A percentile compares a stretch with the other conserved stretches of the same genome.
These are phyloP conservation scores for Pocota personata DNA, from an alignment of 2,888 invertebrate genomes.

Conservation along the genomic window DNA sequence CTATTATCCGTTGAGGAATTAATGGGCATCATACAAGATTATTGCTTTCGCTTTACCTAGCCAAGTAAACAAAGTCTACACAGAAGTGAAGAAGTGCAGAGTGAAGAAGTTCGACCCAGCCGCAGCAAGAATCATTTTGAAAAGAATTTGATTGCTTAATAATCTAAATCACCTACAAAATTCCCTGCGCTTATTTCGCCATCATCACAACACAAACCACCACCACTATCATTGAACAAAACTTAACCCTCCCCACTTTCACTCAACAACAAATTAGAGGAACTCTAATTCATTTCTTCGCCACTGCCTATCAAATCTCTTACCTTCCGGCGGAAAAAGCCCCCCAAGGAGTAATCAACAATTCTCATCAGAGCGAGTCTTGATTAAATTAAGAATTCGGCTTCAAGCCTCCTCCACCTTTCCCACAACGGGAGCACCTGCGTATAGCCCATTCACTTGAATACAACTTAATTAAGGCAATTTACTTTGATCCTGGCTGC, in stretches of 20 bases:
- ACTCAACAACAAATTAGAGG: slow-evolving; percentile 44
- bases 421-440: slow-evolving; percentile 48
- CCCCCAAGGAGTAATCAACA: slow-evolving; percentile 66
- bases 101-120: too few relatives aligned
- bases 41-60: too few relatives aligned
- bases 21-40: too few relatives aligned
- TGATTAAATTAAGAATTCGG: slow-evolving; percentile 71
- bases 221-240: slow-evolving; percentile 40
- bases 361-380: slow-evolving; percentile 61
- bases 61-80: too few relatives aligned
- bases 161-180: not conserved
- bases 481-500: slow-evolving; percentile 68
- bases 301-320: slow-evolving; percentile 7
- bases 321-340: slow-evolving; percentile 48
- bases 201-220: slow-evolving; percentile 10
- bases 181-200: slow-evolving; percentile 2
- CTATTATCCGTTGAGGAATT: too few relatives aligned
- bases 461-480: slow-evolving; percentile 71
- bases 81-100: too few relatives aligned
- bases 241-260: not conserved
- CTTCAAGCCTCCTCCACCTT: slow-evolving; percentile 32
- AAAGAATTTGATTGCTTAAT: too few relatives aligned
- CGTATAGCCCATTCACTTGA: slow-evolving; percentile 57
- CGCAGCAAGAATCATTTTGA: too few relatives aligned
- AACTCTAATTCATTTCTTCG: slow-evolving; percentile 36